Conservation (phyloP, 2,113 vertebrate genomes). For the Alethe castanea region DNA sequence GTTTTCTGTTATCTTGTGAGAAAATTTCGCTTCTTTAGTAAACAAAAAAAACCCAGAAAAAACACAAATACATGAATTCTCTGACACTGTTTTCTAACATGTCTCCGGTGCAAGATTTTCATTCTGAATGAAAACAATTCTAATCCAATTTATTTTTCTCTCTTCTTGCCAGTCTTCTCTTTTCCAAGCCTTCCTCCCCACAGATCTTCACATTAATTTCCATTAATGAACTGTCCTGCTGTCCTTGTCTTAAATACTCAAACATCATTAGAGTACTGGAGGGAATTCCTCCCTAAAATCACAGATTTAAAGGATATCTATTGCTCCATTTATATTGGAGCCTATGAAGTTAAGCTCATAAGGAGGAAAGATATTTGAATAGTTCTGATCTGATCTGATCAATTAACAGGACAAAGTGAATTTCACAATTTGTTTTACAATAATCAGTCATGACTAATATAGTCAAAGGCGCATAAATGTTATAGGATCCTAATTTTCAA, state of each 20-base stretch:
- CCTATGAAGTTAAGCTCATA: neutral
- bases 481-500: neutral
- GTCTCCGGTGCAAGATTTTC: neutral
- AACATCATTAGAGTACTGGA: neutral
- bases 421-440: neutral
- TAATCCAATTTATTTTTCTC: neutral
- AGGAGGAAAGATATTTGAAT: neutral
- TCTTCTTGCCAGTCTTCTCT: neutral
- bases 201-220: neutral
- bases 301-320: neutral
- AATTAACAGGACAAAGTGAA: neutral
- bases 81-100: neutral
- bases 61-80: neutral
- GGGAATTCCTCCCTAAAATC: neutral
- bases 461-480: neutral
- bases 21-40: neutral
- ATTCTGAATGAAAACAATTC: neutral
- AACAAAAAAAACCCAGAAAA: neutral
- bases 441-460: neutral
- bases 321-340: neutral
- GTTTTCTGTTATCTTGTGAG: neutral
- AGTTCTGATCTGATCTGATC: neutral
- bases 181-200: neutral
- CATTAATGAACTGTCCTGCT: neutral
- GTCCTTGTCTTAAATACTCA: neutral